Base-by-base conservation (phyloP, 1,140 invertebrate species). In the Nixonia krombeini region DNA sequence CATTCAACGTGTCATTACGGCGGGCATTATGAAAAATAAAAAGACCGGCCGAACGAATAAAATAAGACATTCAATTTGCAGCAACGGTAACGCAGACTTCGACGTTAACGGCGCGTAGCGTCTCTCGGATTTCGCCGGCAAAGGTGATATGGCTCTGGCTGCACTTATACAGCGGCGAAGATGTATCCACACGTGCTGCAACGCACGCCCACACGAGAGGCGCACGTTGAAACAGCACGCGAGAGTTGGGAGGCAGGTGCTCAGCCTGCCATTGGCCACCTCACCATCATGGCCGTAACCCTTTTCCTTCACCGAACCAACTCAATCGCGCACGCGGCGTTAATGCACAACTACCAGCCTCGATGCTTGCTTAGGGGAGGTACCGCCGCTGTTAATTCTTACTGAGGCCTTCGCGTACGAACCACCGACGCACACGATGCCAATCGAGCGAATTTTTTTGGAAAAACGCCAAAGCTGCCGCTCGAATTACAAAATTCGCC, bases 271-370 rank as follows among this genome's bases (percentile, higher is more conserved):
- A 85, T 85, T 85, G 83, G 83, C 81, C 81, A 81, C 78, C 78
- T 82, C 76, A 78, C 75, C 77, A 84, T 82, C 78, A 85, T 85
- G 83, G 83, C 83, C 82, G 80, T 80, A 80, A 76, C 78, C 78
- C 79, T 80, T 80, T 82, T 81, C 72, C 76, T 62, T 81, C 73
- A 59, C 72, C 21, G 76, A 74, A 56, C 75, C 69, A 69, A 58
- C 68, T 64, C 68, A 70, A 70, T 69, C 57, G 70, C 70, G 70
- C 65, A 63, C 68, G 65, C 68, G 69, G 69, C 63, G 69, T 69
- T 67, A 69, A 72, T 72, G 70, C 66, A 73, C 70, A 72, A 68
- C 70, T 57, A 68, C 69, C 64, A 75, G 64, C 71, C 59, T 72
- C 68, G 52, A 58, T 70, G 70, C 66, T 64, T 70, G 51, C 65